Evolutionary conservation across 2,888 invertebrate genomes (phyloP).

Genomic region (Tethea ocularis): DNA sequence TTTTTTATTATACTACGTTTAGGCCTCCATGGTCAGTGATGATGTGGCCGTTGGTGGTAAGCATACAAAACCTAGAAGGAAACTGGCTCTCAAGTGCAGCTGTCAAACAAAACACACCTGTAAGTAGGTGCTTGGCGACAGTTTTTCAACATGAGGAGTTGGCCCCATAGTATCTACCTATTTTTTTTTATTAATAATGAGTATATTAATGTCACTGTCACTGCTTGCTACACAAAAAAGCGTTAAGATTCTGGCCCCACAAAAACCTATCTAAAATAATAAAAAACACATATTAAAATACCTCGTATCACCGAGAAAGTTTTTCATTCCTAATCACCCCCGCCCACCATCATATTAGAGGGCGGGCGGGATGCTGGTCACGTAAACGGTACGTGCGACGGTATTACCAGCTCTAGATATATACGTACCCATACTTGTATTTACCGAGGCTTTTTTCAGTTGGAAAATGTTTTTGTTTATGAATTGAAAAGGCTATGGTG

Average conservation of each 20-base stretch:
- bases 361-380: slow-evolving; percentile 45
- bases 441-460: neutral
- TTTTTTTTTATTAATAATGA: too few species aligned
- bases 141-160: too few species aligned
- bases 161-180: too few species aligned
- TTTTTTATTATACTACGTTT: too few species aligned
- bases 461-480: neutral
- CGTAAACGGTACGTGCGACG: slow-evolving; percentile 38
- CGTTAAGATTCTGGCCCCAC: neutral
- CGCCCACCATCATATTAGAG: slow-evolving; percentile 18
- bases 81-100: too few species aligned
- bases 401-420: slow-evolving; percentile 12
- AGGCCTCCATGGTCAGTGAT: too few species aligned
- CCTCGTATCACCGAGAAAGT: slow-evolving; percentile 23
- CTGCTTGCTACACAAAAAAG: neutral
- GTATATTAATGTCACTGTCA: too few species aligned
- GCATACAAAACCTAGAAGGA: too few species aligned
- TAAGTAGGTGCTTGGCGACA: too few species aligned
- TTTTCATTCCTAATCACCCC: slow-evolving; percentile 51
- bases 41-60: too few species aligned
- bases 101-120: too few species aligned
- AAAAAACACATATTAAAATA: neutral
- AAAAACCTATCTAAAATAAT: slow-evolving; percentile 4
- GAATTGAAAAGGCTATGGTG: neutral
- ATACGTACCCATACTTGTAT: neutral